Conservation (phyloP, 1,140 invertebrate genomes). For the Gerris buenoi region DNA sequence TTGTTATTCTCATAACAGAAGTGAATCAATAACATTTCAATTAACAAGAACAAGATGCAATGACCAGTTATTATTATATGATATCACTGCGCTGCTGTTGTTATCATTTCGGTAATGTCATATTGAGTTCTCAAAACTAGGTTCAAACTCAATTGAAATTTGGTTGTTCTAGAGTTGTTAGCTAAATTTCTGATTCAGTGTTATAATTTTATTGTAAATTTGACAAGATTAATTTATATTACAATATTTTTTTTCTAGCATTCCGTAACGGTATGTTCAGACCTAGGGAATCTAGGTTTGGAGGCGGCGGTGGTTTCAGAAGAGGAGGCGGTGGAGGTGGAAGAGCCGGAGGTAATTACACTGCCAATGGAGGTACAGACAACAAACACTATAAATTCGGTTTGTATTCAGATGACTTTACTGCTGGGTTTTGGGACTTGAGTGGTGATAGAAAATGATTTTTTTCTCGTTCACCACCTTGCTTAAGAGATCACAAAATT, state of each 20-base stretch:
- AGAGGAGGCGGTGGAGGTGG: not conserved
- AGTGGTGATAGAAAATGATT: no score
- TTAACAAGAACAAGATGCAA: no score
- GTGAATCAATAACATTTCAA: no score
- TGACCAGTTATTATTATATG: no score
- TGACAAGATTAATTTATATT: not conserved
- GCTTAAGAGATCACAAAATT: no score
- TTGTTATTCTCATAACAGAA: no score
- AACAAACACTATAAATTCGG: not conserved
- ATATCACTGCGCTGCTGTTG: not conserved
- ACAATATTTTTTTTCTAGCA: not conserved
- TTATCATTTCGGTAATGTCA: not conserved
- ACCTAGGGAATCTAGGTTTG: slow-evolving; percentile 1
- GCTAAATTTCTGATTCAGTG: not conserved
- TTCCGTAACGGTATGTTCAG: not conserved
- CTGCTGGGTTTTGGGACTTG: no score
- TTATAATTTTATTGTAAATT: not conserved
- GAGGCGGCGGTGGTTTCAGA: not conserved
- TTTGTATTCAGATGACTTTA: no score
- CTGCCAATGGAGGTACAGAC: not conserved
- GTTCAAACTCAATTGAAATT: not conserved
- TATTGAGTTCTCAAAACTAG: not conserved
- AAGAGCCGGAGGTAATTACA: not conserved
- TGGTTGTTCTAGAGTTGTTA: not conserved
- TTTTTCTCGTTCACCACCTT: no score